A percentile compares a stretch with the other conserved stretches of the same genome.
phyloP scores from a whole-genome alignment of 2,888 invertebrate genomes.

The Helleia helle region DNA sequence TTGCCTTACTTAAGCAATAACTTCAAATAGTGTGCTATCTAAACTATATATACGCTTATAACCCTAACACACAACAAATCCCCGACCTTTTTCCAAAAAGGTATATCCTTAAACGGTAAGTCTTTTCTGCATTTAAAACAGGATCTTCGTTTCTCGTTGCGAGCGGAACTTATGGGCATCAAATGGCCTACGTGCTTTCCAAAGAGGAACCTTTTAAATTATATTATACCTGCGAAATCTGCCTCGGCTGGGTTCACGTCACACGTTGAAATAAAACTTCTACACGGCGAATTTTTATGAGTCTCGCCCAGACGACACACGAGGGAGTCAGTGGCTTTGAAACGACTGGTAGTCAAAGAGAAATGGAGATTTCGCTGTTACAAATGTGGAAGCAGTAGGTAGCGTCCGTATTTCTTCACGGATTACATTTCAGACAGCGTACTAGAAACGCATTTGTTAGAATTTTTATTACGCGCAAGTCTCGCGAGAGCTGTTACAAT shows the following conservation, averaged over 20 bases:
- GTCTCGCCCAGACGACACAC: constrained; percentile 58
- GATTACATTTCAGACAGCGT: constrained; percentile 64
- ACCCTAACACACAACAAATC: not conserved
- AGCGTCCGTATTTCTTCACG: constrained; percentile 61
- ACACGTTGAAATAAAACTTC: constrained; percentile 48
- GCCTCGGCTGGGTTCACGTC: constrained; percentile 28
- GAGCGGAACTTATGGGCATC: constrained; percentile 14
- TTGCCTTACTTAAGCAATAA: no score
- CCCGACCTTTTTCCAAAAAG: constrained; percentile 3
- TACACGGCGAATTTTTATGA: constrained; percentile 65
- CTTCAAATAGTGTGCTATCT: no score
- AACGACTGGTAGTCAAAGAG: constrained; percentile 68
- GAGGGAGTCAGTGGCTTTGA: constrained; percentile 57
- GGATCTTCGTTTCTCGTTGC: constrained; percentile 12
- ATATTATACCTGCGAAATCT: constrained; percentile 39
- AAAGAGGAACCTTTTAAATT: constrained; percentile 30
- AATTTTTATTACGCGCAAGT: constrained; percentile 61
- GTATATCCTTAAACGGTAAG: constrained; percentile 11
- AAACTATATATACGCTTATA: no score
- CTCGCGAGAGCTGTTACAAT: constrained; percentile 58
- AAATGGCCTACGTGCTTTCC: constrained; percentile 17
- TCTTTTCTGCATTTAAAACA: constrained; percentile 15
- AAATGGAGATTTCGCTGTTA: constrained; percentile 69
- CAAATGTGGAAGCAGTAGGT: constrained; percentile 65
- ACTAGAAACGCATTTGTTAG: constrained; percentile 52